A percentile compares a stretch with the other conserved stretches of the same genome.
phyloP scores from a whole-genome alignment of 2,113 vertebrate genomes.

The Bucco capensis region DNA sequence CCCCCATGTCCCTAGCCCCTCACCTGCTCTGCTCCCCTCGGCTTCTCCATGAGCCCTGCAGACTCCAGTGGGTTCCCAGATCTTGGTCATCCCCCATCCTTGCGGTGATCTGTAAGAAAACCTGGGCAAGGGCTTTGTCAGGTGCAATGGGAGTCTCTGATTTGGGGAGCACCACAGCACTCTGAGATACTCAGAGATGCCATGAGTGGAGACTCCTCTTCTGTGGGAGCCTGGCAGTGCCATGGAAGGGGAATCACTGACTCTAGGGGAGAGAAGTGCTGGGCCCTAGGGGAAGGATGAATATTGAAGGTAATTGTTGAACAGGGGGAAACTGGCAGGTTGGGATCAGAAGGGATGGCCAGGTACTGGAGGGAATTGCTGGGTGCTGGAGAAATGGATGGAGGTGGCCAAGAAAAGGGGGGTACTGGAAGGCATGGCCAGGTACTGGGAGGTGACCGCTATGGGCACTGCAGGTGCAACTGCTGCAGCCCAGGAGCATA shows the following conservation, averaged over 20 bases:
- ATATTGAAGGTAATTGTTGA: neutral
- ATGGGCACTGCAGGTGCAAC: neutral
- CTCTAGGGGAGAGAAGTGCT: neutral
- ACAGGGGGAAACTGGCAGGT: neutral
- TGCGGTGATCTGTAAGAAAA: accelerated
- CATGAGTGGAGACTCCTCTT: neutral
- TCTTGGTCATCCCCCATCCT: neutral
- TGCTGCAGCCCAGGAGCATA: no score
- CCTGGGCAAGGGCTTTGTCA: neutral
- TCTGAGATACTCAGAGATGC: neutral
- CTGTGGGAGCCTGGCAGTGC: neutral
- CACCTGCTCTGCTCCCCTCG: neutral
- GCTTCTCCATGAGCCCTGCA: neutral
- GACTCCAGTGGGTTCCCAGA: neutral
- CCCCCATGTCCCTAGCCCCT: neutral
- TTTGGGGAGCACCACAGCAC: neutral
- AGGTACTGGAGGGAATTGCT: neutral
- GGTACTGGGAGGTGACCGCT: neutral
- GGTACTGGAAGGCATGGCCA: neutral
- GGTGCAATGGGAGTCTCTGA: neutral
- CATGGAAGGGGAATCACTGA: neutral
- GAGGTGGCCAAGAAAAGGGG: neutral
- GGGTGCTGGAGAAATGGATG: accelerated
- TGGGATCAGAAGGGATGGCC: neutral
- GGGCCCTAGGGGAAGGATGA: neutral